These are phyloP conservation scores for Labrus mixtus DNA, from an alignment of 2,113 vertebrate genomes.

Conservation along the genomic window DNA sequence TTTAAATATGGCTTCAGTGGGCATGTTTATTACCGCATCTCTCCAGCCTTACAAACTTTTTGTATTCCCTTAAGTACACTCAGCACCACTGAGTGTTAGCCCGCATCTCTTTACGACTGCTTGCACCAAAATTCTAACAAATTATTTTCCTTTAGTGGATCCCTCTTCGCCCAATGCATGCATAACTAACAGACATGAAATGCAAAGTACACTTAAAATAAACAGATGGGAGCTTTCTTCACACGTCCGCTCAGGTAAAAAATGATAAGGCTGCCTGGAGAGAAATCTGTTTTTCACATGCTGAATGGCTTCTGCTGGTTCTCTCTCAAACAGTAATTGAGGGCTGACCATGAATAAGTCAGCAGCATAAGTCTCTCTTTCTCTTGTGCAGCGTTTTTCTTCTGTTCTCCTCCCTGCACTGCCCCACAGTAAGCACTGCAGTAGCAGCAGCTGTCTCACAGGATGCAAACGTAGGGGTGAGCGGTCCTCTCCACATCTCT, in stretches of 20 bases:
- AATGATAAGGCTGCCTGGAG: not conserved
- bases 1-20: not conserved
- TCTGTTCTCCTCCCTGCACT: not conserved
- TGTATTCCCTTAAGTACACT: not conserved
- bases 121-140: slow-evolving; percentile 13
- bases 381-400: slow-evolving; percentile 11
- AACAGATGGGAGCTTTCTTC: not conserved
- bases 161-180: not conserved
- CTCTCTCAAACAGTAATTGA: slow-evolving; percentile 33
- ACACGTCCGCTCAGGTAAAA: not conserved
- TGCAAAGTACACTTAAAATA: not conserved
- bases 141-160: not conserved
- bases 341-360: slow-evolving; percentile 34
- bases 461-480: slow-evolving; percentile 46
- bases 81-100: not conserved
- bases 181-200: not conserved
- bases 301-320: slow-evolving; percentile 1
- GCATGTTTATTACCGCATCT: not conserved
- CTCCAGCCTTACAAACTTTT: slow-evolving; percentile 8
- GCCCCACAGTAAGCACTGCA: slow-evolving; percentile 38
- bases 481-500: slow-evolving; percentile 41
- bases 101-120: slow-evolving; percentile 16
- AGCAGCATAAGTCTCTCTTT: slow-evolving; percentile 10
- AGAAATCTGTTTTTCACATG: not conserved
- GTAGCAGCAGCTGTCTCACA: slow-evolving; percentile 47